Percentiles rank a stretch among this genome's conserved stretches.
phyloP scores from a whole-genome alignment of 1,140 invertebrate species.

The Branchinecta lindahli region DNA sequence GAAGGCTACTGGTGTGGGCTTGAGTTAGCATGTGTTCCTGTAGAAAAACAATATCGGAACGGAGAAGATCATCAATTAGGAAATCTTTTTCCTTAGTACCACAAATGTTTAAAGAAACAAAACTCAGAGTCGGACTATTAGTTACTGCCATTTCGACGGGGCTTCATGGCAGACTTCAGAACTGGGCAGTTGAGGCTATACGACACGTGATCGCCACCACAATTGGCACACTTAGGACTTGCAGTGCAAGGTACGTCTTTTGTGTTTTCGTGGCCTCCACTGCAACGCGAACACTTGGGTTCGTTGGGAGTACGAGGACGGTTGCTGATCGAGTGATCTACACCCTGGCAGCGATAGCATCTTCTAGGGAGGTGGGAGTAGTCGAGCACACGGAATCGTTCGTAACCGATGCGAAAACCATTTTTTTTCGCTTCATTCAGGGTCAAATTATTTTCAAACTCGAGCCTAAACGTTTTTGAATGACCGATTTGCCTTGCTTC shows the following conservation, averaged over 20 bases:
- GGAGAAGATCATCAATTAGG: not conserved
- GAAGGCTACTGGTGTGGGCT: not conserved
- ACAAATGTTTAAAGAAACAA: not conserved
- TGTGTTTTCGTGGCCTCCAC: not conserved
- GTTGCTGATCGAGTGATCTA: not conserved
- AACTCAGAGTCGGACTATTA: no score
- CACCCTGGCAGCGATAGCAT: not conserved
- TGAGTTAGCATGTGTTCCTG: not conserved
- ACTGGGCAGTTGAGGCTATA: not conserved
- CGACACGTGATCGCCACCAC: not conserved
- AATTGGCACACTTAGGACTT: not conserved
- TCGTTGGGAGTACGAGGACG: not conserved
- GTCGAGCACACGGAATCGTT: not conserved
- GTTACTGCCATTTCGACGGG: not conserved
- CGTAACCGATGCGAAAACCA: not conserved
- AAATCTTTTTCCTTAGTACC: constrained; percentile 1
- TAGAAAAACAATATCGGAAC: not conserved
- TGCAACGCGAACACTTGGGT: not conserved
- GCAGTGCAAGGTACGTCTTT: not conserved
- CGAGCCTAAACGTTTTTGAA: not conserved
- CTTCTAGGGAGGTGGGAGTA: not conserved
- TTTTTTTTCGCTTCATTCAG: not conserved
- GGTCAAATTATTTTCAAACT: not conserved
- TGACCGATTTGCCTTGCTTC: not conserved
- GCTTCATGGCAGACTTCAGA: not conserved